Evolutionary conservation across 2,797 vertebrate genomes (phyloP).

Genomic region (Limnodromus scolopaceus): DNA sequence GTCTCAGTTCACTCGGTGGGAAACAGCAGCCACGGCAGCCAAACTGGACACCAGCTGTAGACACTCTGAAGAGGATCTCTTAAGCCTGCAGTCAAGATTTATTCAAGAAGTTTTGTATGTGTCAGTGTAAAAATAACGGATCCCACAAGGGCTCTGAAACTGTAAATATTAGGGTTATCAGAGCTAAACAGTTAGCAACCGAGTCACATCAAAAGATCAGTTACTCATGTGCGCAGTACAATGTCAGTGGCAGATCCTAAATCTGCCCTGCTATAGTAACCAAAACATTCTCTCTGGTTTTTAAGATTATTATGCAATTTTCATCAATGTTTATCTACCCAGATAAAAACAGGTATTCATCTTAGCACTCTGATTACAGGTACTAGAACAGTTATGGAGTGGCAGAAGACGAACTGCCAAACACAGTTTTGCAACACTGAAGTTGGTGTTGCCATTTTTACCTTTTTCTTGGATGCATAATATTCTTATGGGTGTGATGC

Average conservation of each 20-base stretch:
- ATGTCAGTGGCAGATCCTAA: neutral
- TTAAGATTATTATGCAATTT: neutral
- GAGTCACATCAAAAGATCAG: neutral
- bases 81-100: neutral
- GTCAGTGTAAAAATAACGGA: neutral
- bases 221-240: neutral
- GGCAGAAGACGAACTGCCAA: neutral
- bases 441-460: neutral
- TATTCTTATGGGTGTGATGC: neutral
- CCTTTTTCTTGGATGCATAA: neutral
- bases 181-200: constrained; percentile 10
- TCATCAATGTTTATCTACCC: neutral
- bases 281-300: neutral
- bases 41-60: neutral
- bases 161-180: constrained; percentile 52
- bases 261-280: neutral
- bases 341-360: neutral
- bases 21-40: neutral
- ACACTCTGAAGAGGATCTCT: neutral
- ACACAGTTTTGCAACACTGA: neutral
- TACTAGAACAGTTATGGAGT: neutral
- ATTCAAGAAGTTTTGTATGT: neutral
- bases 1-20: fast-evolving
- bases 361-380: neutral
- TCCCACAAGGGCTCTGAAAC: neutral